Evolutionary conservation across 2,797 vertebrate genomes (phyloP).

Genomic region (Thalassophryne amazonica): DNA sequence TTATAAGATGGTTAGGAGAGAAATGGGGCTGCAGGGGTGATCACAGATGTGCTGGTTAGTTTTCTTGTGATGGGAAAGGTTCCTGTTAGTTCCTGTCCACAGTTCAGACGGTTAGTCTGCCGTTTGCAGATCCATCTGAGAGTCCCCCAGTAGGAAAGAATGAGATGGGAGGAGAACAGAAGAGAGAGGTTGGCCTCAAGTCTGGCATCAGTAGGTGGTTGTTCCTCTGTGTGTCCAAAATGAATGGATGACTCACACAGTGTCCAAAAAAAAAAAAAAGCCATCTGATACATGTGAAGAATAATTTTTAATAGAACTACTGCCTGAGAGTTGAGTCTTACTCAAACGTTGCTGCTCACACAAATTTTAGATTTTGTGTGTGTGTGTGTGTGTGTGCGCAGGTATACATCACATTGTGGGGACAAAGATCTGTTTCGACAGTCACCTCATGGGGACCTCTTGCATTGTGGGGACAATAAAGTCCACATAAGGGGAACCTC

Average conservation of each 20-base stretch:
- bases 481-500: too few species aligned
- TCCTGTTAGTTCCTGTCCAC: background rate
- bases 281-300: slow-evolving; percentile 2
- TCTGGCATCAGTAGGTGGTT: slow-evolving; percentile 54
- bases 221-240: slow-evolving; percentile 29
- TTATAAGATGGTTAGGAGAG: background rate
- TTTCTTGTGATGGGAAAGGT: background rate
- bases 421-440: too few species aligned
- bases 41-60: background rate
- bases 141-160: slow-evolving; percentile 71
- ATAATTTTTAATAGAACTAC: slow-evolving; percentile 8
- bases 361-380: too few species aligned
- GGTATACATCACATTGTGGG: too few species aligned
- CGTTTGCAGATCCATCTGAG: slow-evolving; percentile 33
- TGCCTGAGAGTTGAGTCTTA: background rate
- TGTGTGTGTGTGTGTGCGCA: too few species aligned
- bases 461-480: too few species aligned
- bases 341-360: too few species aligned
- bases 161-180: slow-evolving; percentile 62
- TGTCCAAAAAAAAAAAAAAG: slow-evolving; percentile 7
- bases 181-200: slow-evolving; percentile 55
- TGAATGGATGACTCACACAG: slow-evolving; percentile 59
- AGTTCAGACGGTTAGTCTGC: slow-evolving; percentile 20
- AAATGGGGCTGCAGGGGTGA: background rate
- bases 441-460: too few species aligned